Percentiles rank a stretch among this genome's conserved stretches.
Conservation (phyloP, 2,113 vertebrate species). For the Platichthys flesus region DNA sequence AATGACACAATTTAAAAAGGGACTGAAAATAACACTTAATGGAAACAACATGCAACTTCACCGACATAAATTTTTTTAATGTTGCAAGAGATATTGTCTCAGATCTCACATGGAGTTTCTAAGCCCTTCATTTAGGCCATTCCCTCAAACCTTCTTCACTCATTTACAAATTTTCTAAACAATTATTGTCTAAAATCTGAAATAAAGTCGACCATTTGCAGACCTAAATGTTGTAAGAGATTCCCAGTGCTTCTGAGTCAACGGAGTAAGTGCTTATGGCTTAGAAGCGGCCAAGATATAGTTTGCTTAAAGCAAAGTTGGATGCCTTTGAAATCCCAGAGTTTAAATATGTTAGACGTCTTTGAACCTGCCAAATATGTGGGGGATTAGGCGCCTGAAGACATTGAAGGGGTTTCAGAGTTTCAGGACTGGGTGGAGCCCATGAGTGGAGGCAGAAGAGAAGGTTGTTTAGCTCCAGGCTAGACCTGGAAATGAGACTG, state of each 20-base stretch:
- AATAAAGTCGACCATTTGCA: neutral
- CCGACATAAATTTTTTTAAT: constrained; percentile 45
- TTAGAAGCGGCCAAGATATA: constrained; percentile 26
- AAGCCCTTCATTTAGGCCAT: neutral
- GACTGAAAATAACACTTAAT: constrained; percentile 76
- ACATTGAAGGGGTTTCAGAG: constrained; percentile 49
- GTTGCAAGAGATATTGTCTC: constrained; percentile 7
- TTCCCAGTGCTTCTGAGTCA: neutral
- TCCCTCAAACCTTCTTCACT: neutral
- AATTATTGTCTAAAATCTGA: neutral
- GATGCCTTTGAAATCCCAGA: constrained; percentile 52
- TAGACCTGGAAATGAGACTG: constrained; percentile 54
- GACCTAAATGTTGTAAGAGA: constrained; percentile 8
- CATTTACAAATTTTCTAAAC: neutral
- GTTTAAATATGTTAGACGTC: constrained; percentile 56
- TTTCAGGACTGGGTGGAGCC: constrained; percentile 11
- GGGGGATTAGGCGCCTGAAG: constrained; percentile 40
- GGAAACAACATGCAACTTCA: constrained; percentile 61
- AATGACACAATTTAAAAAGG: constrained; percentile 60
- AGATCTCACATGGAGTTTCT: neutral
- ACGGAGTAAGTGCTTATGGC: constrained; percentile 4
- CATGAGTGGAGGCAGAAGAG: neutral
- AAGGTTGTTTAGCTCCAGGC: constrained; percentile 13
- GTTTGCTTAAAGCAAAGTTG: constrained; percentile 32
- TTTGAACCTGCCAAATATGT: constrained; percentile 64